Percentiles rank a stretch among this genome's conserved stretches.
Conservation (phyloP, 2,888 invertebrate genomes). For the Callyntrura sp. region DNA sequence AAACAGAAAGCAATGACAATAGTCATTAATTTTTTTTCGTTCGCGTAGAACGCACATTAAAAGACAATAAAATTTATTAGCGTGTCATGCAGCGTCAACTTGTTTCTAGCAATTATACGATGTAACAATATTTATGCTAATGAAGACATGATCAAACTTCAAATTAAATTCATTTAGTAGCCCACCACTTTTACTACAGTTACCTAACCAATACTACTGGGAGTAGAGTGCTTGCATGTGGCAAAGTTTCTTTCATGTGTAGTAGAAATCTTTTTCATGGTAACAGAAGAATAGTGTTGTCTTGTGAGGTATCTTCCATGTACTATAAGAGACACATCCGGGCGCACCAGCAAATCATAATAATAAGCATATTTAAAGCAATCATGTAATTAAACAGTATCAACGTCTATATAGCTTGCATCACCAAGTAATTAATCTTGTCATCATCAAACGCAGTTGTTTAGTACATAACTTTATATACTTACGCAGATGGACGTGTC, state of each 20-base stretch:
- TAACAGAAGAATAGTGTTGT: conserved; percentile 6
- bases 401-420: conserved; percentile 21
- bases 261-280: conserved; percentile 36
- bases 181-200: conserved; percentile 15
- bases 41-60: conserved; percentile 31
- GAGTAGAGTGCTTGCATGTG: not conserved
- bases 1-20: conserved; percentile 17
- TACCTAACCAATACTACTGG: not conserved
- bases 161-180: conserved; percentile 55
- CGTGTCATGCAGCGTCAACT: conserved; percentile 2
- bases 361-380: conserved; percentile 39
- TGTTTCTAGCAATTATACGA: conserved; percentile 1
- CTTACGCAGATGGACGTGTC: not conserved
- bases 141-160: conserved; percentile 62
- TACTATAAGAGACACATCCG: conserved; percentile 45
- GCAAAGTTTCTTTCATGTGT: not conserved
- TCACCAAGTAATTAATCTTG: conserved; percentile 73
- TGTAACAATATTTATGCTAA: conserved; percentile 56
- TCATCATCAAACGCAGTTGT: conserved; percentile 70
- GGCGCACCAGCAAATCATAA: conserved; percentile 24
- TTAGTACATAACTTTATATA: conserved; percentile 7
- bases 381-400: conserved; percentile 34
- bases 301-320: conserved; percentile 30
- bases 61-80: conserved; percentile 62
- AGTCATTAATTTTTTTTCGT: conserved; percentile 30